Base-by-base conservation (phyloP, 2,113 vertebrate genomes). In the Oncorhynchus kisutch region DNA sequence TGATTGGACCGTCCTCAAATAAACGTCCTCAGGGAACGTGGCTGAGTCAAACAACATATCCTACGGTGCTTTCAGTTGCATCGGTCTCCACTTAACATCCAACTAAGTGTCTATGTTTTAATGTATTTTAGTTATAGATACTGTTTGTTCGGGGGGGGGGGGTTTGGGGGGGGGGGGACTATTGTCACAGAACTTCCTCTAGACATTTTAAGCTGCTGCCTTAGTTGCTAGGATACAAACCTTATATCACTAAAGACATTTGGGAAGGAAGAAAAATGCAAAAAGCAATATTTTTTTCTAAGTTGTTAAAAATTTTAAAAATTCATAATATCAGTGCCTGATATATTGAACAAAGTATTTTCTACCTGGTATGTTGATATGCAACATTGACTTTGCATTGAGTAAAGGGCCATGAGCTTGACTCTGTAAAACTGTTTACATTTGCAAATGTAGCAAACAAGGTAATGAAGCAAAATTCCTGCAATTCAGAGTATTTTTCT, bases 361-460 rank as follows among this genome's bases (percentile, higher is more conserved):
- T 96, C 94, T 96, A 96, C 94, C 94, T 94, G 95, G 94, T 95
- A 95, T 94, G 85, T 87, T 83, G 78, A 94, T 96, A 96, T 96
- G 95, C 95, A 96, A 96, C 95, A 95, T 95, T 95, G 94, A 95
- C 94, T 95, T 95, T 93, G 78, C 95, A 94, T 95, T 94, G 74
- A 84, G 95, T 93, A 94, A 94, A 92, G 95, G 94, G 95, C n/a
- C n/a, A 22, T 60, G 73, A 92, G 94, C 93, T 91, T 93, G 94
- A 94, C 94, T 96, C 94, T 92, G 94, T 93, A 92, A 95, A 93
- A 94, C 93, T 95, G 96, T 96, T 96, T 96, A 96, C 96, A 96
- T 96, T 96, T 96, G 94, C 95, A 95, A 94, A 96, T 96, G 95
- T 96, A 96, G 96, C 95, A 96, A 96, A 96, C 93, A 95, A 94